These are phyloP conservation scores for Agrypnia vestita DNA, from an alignment of 1,140 invertebrate genomes.

Conservation along the genomic window DNA sequence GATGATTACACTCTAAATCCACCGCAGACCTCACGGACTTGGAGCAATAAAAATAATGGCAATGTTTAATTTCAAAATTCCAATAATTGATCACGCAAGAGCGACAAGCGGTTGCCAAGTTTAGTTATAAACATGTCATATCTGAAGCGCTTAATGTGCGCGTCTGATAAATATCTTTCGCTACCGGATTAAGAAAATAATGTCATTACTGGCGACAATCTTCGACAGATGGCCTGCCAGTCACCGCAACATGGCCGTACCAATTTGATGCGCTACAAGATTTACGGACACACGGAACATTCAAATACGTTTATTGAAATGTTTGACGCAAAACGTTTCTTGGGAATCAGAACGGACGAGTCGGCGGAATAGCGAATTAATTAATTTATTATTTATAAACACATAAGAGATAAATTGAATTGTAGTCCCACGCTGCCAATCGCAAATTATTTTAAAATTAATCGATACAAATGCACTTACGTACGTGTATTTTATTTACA, in stretches of 20 bases:
- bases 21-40: too few relatives aligned
- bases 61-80: too few relatives aligned
- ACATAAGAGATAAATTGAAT: neutral
- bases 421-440: slow-evolving; percentile 29
- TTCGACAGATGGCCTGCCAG: too few relatives aligned
- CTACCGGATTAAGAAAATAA: slow-evolving; percentile 22
- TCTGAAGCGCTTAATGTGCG: slow-evolving; percentile 33
- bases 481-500: neutral
- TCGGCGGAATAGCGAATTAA: neutral
- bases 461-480: slow-evolving; percentile 1
- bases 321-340: neutral
- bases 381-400: slow-evolving; percentile 1
- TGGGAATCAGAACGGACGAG: neutral
- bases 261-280: neutral
- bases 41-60: too few relatives aligned
- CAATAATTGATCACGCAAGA: neutral
- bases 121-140: slow-evolving; percentile 17
- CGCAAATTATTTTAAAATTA: slow-evolving; percentile 7
- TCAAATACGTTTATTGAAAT: slow-evolving; percentile 1
- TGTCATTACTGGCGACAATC: neutral
- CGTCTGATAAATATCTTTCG: slow-evolving; percentile 1
- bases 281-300: neutral
- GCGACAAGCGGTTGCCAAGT: slow-evolving; percentile 10
- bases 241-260: too few relatives aligned
- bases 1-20: too few relatives aligned